Conservation (phyloP, 2,888 invertebrate species). For the Hofmannophila pseudospretella region DNA sequence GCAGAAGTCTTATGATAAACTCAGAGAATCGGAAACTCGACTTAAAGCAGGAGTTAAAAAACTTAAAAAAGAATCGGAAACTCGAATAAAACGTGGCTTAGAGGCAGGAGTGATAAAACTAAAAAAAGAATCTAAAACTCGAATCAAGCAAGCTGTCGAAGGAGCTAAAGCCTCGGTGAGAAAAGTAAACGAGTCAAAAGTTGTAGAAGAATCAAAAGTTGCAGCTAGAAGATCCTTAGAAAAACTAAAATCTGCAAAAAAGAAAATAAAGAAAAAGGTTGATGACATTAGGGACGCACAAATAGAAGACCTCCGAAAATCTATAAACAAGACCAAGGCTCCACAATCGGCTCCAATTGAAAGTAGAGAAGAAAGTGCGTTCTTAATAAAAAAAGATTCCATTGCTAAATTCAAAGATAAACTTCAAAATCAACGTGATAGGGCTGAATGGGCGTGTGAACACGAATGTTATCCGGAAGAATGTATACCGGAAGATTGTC, state of each 20-base stretch:
- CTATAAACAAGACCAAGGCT: too few relatives aligned
- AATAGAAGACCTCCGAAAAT: too few relatives aligned
- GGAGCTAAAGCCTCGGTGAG: slow-evolving; percentile 20
- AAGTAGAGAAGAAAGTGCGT: slow-evolving; percentile 9
- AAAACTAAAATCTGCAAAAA: slow-evolving; percentile 15
- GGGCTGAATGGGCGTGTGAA: slow-evolving; percentile 13
- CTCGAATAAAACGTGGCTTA: neutral
- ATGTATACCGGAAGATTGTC: slow-evolving; percentile 35
- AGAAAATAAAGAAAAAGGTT: slow-evolving; percentile 16
- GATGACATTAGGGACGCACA: neutral
- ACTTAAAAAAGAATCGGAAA: slow-evolving; percentile 20
- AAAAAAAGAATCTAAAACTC: neutral
- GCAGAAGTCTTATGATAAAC: slow-evolving; percentile 25
- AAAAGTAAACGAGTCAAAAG: slow-evolving; percentile 16
- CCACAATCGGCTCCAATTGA: neutral
- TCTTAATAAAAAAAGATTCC: slow-evolving; percentile 32
- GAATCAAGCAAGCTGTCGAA: slow-evolving; percentile 17
- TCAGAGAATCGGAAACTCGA: slow-evolving; percentile 22
- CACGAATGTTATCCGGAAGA: slow-evolving; percentile 25
- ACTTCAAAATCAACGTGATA: slow-evolving; percentile 3
- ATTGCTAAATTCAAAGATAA: slow-evolving; percentile 31
- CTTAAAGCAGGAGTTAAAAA: slow-evolving; percentile 20
- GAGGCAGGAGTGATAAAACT: neutral
- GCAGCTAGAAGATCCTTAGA: slow-evolving; percentile 21
- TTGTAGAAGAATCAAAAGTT: slow-evolving; percentile 16